These are phyloP conservation scores for Podotricha telesiphe DNA, from an alignment of 2,888 invertebrate species.

Conservation along the genomic window DNA sequence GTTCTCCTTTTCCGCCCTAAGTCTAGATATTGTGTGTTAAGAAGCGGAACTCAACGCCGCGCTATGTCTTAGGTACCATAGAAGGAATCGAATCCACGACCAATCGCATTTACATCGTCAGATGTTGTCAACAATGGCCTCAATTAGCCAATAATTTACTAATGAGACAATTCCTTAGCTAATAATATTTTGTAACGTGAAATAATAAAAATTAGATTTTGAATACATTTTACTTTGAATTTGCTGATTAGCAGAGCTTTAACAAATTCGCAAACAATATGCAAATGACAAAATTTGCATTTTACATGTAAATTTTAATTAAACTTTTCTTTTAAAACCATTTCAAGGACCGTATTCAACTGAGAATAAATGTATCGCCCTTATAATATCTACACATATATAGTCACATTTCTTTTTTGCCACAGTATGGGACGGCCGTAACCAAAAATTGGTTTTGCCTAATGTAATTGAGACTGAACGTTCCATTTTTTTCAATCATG, in stretches of 20 bases:
- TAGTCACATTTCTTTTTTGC: no score
- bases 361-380: background rate
- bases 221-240: slow-evolving; percentile 1
- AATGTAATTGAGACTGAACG: background rate
- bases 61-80: no score
- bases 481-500: background rate
- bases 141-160: no score
- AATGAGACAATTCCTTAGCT: no score
- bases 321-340: slow-evolving; percentile 32
- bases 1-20: no score
- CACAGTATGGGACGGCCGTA: no score
- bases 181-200: no score
- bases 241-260: slow-evolving; percentile 10
- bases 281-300: slow-evolving; percentile 41
- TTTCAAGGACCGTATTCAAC: background rate
- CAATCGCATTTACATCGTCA: no score
- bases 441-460: background rate
- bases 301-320: slow-evolving; percentile 42
- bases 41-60: no score
- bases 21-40: no score
- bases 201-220: background rate
- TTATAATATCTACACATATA: background rate
- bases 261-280: slow-evolving; percentile 31
- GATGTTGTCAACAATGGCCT: no score
- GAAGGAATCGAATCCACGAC: no score